phyloP scores from a whole-genome alignment of 2,888 invertebrate species.

The Pyrocoelia pectoralis region DNA sequence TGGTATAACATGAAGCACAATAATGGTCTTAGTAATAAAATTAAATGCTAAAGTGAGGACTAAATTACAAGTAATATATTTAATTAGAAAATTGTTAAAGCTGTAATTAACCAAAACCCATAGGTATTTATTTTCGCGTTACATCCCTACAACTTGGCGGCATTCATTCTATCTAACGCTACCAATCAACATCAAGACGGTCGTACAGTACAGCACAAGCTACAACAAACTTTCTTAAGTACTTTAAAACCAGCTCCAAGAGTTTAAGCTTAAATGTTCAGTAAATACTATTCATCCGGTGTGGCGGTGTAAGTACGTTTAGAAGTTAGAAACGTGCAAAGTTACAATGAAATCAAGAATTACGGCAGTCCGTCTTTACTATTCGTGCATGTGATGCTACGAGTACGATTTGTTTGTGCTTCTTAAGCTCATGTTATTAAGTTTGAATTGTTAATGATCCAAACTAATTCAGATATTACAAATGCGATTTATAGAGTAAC shows the following conservation, averaged over 20 bases:
- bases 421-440: slow-evolving; percentile 14
- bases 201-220: slow-evolving; percentile 11
- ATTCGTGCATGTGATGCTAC: slow-evolving; percentile 27
- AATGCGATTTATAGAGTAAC: slow-evolving; percentile 25
- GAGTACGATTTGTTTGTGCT: slow-evolving; percentile 24
- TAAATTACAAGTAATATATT: slow-evolving; percentile 21
- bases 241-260: slow-evolving; percentile 29
- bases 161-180: slow-evolving; percentile 17
- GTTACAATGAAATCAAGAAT: slow-evolving; percentile 34
- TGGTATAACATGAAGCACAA: slow-evolving; percentile 19
- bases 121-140: slow-evolving; percentile 16
- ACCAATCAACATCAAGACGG: slow-evolving; percentile 15
- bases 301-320: slow-evolving; percentile 7
- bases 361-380: slow-evolving; percentile 23
- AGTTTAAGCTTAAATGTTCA: slow-evolving; percentile 29
- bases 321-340: slow-evolving; percentile 32
- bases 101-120: slow-evolving; percentile 8
- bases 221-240: slow-evolving; percentile 16
- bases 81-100: slow-evolving; percentile 28
- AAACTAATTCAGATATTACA: slow-evolving; percentile 20
- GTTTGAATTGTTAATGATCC: slow-evolving; percentile 34
- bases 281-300: slow-evolving; percentile 31
- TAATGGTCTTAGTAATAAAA: slow-evolving; percentile 20
- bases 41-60: slow-evolving; percentile 21
- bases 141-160: background rate